A percentile compares a stretch with the other conserved stretches of the same genome.
These are phyloP conservation scores for Gnatocerus cornutus DNA, from an alignment of 2,888 invertebrate species.

Conservation along the genomic window DNA sequence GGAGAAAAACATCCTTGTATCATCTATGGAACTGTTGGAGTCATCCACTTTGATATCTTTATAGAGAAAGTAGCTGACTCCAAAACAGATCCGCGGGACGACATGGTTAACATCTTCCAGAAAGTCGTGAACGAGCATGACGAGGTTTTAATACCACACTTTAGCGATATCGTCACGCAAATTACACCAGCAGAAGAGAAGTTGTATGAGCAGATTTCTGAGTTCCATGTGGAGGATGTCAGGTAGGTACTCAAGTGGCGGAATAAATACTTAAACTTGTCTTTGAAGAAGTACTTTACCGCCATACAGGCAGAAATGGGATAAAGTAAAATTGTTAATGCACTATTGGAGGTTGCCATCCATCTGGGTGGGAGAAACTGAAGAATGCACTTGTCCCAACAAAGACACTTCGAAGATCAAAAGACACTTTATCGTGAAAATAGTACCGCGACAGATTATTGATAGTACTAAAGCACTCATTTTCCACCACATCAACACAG, in stretches of 20 bases:
- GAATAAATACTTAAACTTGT: background rate
- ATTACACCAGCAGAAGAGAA: conserved; percentile 72
- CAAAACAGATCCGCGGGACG: conserved; percentile 67
- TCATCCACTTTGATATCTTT: conserved; percentile 60
- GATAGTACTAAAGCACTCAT: conserved; percentile 57
- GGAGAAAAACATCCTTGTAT: conserved; percentile 70
- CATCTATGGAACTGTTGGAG: conserved; percentile 70
- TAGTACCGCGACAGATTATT: conserved; percentile 68
- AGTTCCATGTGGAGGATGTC: conserved; percentile 66
- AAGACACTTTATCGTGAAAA: conserved; percentile 66
- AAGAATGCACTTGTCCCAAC: conserved; percentile 65
- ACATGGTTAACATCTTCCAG: conserved; percentile 66
- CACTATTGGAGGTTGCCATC: conserved; percentile 70
- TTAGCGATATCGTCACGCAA: conserved; percentile 68
- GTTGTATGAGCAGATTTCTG: conserved; percentile 67
- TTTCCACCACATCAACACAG: conserved; percentile 60
- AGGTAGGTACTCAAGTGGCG: conserved; percentile 54
- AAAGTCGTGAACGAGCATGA: conserved; percentile 63
- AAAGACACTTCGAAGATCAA: conserved; percentile 65
- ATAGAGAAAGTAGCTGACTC: conserved; percentile 59
- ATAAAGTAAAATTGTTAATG: conserved; percentile 69
- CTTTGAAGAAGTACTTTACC: conserved; percentile 63
- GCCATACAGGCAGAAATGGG: conserved; percentile 65
- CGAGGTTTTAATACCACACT: conserved; percentile 67
- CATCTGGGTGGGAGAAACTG: conserved; percentile 63